phyloP scores from a whole-genome alignment of 2,888 invertebrate species.

The Girardia tigrina region DNA sequence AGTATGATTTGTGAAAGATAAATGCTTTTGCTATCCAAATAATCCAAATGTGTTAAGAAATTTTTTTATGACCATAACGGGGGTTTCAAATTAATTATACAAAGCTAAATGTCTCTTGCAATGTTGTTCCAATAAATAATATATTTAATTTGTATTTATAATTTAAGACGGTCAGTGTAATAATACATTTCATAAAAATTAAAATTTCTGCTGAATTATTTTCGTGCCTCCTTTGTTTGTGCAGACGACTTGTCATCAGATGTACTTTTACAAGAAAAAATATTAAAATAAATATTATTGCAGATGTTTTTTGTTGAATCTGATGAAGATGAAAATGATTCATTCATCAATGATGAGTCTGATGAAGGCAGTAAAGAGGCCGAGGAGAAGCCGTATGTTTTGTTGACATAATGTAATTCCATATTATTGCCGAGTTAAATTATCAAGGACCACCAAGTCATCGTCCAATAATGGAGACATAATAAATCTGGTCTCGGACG shows the following conservation, averaged over 20 bases:
- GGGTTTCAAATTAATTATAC: no score
- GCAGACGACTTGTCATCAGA: background rate
- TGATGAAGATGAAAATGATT: constrained; percentile 40
- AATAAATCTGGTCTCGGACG: background rate
- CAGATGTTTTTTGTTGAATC: background rate
- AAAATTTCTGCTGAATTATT: no score
- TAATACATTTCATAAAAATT: no score
- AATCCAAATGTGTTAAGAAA: no score
- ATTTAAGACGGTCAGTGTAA: background rate
- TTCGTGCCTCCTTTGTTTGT: background rate
- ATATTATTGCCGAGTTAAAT: background rate
- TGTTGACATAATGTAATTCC: background rate
- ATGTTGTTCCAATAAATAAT: no score
- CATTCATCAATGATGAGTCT: constrained; percentile 37
- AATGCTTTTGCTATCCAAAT: no score
- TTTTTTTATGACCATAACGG: no score
- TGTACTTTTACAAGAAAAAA: background rate
- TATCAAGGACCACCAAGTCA: background rate
- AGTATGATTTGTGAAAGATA: no score
- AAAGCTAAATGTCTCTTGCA: no score
- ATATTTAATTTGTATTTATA: background rate
- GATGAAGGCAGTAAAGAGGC: constrained; percentile 20
- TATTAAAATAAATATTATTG: constrained; percentile 35
- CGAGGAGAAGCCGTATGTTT: background rate
- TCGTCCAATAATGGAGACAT: background rate